Base-by-base conservation (phyloP, 1,140 invertebrate species). In the Cecropterus lyciades region DNA sequence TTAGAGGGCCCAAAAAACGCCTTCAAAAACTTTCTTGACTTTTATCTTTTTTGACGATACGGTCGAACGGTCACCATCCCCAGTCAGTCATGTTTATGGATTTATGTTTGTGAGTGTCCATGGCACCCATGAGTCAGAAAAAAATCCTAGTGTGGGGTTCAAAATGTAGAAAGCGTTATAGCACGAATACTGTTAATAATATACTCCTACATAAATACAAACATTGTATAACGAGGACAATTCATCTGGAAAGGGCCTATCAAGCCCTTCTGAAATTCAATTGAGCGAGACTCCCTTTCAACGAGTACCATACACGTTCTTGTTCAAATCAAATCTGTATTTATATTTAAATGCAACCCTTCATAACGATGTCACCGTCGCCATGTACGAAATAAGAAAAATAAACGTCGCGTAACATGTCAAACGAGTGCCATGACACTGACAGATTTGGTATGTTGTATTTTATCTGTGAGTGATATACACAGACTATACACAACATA, bases 231-330 rank as follows among this genome's bases (percentile, higher is more conserved):
- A 4, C 7, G 7, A 15, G 9, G 30, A 30, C 52, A n/a, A 40
- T 55, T 55, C 33, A 55, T 30, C 52, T 55, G 30, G 30, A 55
- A 55, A 33, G 27, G 3, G 27, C 11, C 33, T 56, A 17, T 56
- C 53, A 56, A 13, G 10, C 53, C 53, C 53, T 40, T 56, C 43
- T 15, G 27, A 16, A 24, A 56, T 56, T 56, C 53, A 42, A 56
- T 56, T 56, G 53, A 53, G 14, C 3, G 14, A 40, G 33, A 15
- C 30, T 1, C 11, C 15, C 53, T 56, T 8, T 20, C 37, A 40
- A 42, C 3, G 37, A 40, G 14, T 11, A 11, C 37, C 10, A 7
- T 42, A 20, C 53, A 42, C 4, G 33, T 42, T 40, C 37, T 43
- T 20, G 37, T 43, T 13, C 33, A 49, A 17, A 49, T 42, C 33